A percentile compares a stretch with the other conserved stretches of the same genome.
Evolutionary conservation across 1,140 invertebrate genomes (phyloP).

Genomic region (Polypedilum pembai): DNA sequence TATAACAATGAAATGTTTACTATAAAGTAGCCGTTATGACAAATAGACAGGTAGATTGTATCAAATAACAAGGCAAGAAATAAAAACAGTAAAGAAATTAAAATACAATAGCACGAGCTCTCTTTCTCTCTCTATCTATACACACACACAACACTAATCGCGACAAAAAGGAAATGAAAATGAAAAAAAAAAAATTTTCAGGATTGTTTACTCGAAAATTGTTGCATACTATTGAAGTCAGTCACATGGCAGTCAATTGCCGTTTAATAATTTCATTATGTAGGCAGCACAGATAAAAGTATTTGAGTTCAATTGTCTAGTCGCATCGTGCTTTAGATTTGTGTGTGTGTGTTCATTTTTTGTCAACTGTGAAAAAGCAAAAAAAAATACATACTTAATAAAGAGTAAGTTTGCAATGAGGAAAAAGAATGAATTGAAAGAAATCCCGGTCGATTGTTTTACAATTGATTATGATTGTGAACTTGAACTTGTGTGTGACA

Average conservation of each 20-base stretch:
- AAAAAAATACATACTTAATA: no score
- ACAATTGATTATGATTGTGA: conserved; percentile 13
- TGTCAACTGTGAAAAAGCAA: background rate
- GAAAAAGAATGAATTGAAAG: background rate
- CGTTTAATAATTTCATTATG: conserved; percentile 26
- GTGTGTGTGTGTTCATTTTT: background rate
- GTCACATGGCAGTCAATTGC: conserved; percentile 21
- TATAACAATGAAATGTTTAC: conserved; percentile 26
- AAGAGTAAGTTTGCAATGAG: background rate
- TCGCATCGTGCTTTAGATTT: background rate
- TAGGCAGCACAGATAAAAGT: background rate
- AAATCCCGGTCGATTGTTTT: conserved; percentile 10
- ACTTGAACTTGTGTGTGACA: background rate
- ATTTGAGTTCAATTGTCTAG: background rate
- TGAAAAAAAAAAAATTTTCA: background rate
- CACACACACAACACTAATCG: background rate
- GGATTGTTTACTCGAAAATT: conserved; percentile 20
- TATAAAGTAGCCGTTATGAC: conserved; percentile 28
- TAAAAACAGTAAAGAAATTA: conserved; percentile 15
- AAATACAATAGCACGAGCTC: conserved; percentile 8
- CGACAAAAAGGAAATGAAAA: conserved; percentile 13
- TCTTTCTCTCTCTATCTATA: background rate
- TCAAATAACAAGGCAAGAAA: conserved; percentile 19
- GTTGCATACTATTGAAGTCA: conserved; percentile 22
- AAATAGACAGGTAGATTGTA: conserved; percentile 23